phyloP scores from a whole-genome alignment of 2,797 vertebrate genomes.

The Cirrhinus molitorella region DNA sequence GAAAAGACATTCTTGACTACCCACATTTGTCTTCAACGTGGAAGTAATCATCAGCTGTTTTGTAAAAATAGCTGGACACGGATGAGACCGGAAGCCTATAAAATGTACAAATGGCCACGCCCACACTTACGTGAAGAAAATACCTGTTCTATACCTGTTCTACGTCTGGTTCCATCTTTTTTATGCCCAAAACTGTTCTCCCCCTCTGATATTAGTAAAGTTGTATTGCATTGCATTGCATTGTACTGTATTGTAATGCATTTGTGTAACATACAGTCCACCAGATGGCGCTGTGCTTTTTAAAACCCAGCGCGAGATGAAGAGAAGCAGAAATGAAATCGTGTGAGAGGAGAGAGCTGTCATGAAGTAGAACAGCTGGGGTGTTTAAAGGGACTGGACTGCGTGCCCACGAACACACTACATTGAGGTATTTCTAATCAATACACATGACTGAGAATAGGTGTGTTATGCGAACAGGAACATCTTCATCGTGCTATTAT shows the following conservation, averaged over 20 bases:
- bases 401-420: conserved; percentile 40
- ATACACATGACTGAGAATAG: neutral
- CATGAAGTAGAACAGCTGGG: conserved; percentile 60
- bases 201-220: no score
- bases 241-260: neutral
- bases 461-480: neutral
- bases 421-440: conserved; percentile 42
- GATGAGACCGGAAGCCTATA: no score
- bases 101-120: no score
- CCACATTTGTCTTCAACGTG: no score
- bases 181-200: no score
- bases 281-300: conserved; percentile 12
- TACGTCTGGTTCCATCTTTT: neutral
- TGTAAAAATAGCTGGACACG: no score
- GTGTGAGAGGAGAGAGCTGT: conserved; percentile 51
- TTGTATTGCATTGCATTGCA: neutral
- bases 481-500: neutral
- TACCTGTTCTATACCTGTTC: neutral
- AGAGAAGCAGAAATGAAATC: conserved; percentile 52
- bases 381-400: conserved; percentile 54
- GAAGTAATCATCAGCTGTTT: no score
- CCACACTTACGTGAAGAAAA: no score
- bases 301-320: neutral
- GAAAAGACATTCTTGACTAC: neutral
- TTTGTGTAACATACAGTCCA: neutral